Conservation (phyloP, 1,140 invertebrate genomes). For the Adoxophyes honmai region DNA sequence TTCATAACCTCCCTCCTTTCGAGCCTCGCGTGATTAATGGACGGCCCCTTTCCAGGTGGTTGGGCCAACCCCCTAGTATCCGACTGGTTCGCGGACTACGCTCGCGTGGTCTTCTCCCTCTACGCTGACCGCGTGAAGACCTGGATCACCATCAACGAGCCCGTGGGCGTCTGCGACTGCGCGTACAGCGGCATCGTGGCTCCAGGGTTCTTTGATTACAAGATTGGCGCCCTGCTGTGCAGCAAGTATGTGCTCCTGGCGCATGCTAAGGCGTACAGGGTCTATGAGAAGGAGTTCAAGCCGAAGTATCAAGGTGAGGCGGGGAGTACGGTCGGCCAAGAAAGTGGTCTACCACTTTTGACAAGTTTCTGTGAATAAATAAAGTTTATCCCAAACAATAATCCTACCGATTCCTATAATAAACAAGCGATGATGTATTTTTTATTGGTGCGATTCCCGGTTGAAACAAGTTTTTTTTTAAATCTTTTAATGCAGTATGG, state of each 20-base stretch:
- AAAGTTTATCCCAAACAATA: too few relatives aligned
- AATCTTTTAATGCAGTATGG: too few relatives aligned
- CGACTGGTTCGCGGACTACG: constrained; percentile 77
- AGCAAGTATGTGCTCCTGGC: constrained; percentile 76
- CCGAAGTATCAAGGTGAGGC: constrained; percentile 27
- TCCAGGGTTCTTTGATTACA: constrained; percentile 21
- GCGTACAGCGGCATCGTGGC: constrained; percentile 1
- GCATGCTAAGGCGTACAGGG: constrained; percentile 77
- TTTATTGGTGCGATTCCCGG: too few relatives aligned
- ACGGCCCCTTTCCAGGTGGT: constrained; percentile 54
- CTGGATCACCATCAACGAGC: constrained; percentile 22
- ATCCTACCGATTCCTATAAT: too few relatives aligned
- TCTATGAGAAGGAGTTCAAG: constrained; percentile 68
- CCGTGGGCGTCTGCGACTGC: constrained; percentile 12
- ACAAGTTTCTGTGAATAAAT: too few relatives aligned
- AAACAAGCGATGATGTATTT: too few relatives aligned
- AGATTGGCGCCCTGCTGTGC: constrained; percentile 71
- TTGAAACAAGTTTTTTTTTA: too few relatives aligned
- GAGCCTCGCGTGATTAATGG: too few relatives aligned
- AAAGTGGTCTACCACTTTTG: too few relatives aligned
- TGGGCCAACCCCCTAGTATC: constrained; percentile 78
- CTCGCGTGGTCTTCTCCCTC: constrained; percentile 41
- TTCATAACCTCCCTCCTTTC: too few relatives aligned
- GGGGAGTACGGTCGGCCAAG: constrained; percentile 59
- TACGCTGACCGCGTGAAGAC: constrained; percentile 17